Evolutionary conservation across 2,888 invertebrate species (phyloP).

Genomic region (Amaurobius ferox): DNA sequence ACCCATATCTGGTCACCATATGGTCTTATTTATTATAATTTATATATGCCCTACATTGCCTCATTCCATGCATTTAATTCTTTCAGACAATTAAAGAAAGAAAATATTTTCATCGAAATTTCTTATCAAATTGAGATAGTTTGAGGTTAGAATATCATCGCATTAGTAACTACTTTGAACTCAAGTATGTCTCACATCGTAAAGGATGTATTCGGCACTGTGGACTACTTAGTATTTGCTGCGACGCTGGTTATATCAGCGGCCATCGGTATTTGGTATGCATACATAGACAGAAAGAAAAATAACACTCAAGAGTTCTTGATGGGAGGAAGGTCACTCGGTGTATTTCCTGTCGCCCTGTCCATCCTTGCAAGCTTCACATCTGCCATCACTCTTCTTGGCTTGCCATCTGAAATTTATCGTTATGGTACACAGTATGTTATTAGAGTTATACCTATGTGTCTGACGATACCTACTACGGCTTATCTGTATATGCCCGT

Average conservation of each 20-base stretch:
- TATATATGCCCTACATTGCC: too few species aligned
- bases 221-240: conserved; percentile 86
- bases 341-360: conserved; percentile 90
- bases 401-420: conserved; percentile 95
- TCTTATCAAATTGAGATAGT: too few species aligned
- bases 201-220: conserved; percentile 39
- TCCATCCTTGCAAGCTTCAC: conserved; percentile 93
- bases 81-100: too few species aligned
- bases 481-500: conserved; percentile 89
- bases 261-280: conserved; percentile 90
- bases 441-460: conserved; percentile 87
- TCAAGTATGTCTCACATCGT: neutral
- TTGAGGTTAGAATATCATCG: too few species aligned
- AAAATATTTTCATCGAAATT: too few species aligned
- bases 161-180: too few species aligned
- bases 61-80: too few species aligned
- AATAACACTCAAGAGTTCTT: conserved; percentile 87
- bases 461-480: conserved; percentile 81
- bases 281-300: conserved; percentile 83
- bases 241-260: conserved; percentile 88
- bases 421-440: conserved; percentile 91
- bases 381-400: conserved; percentile 92
- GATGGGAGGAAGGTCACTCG: conserved; percentile 84
- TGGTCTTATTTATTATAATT: too few species aligned
- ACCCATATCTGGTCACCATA: too few species aligned